Evolutionary conservation across 1,140 invertebrate genomes (phyloP), one percentile per base, ranked within the genome.

Genomic region (Argopecten irradians): DNA sequence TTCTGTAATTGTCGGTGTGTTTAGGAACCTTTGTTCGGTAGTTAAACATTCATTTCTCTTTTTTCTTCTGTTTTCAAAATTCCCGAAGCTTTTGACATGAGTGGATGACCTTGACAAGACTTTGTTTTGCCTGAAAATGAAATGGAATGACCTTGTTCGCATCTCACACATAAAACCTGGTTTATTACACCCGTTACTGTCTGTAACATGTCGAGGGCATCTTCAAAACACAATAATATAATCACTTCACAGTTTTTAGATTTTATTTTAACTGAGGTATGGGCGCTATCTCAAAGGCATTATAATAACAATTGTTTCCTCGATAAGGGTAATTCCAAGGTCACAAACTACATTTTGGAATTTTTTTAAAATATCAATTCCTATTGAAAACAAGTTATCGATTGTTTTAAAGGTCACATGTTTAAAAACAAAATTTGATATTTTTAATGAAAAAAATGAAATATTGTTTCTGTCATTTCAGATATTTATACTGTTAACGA

Each of bases 151-250:
- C 55, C 55, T 71, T 28, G 55, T 71, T 28, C 55, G 0, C 55
- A 71, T 16, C 5, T 71, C n/a, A 22, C 22, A 71, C 22, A 71
- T 71, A 71, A 71, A 71, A 71, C 22, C 5, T 28, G 8, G 55
- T 71, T 71, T 71, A 71, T 71, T 71, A 71, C 11, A 71, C 55
- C 55, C 55, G 55, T 71, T 5, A 71, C 55, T 71, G 55, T 71
- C 55, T 28, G 55, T 7, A 28, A 3, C 55, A 0, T 71, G 55
- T 71, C 55, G 55, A n/a, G 16, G n/a, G 11, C 8, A 71, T 71
- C 55, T n/a, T 71, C 55, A 71, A 71, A 8, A n/a, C 5, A 28
- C 55, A 71, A 71, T 71, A 71, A 71, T 71, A 71, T 16, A 71
- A 71, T 71, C n/a, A 28, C 55, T 71, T 71, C 55, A n/a, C n/a